Percentiles rank a stretch among this genome's conserved stretches.
phyloP scores from a whole-genome alignment of 2,797 vertebrate genomes.

The Scolopax rusticola region DNA sequence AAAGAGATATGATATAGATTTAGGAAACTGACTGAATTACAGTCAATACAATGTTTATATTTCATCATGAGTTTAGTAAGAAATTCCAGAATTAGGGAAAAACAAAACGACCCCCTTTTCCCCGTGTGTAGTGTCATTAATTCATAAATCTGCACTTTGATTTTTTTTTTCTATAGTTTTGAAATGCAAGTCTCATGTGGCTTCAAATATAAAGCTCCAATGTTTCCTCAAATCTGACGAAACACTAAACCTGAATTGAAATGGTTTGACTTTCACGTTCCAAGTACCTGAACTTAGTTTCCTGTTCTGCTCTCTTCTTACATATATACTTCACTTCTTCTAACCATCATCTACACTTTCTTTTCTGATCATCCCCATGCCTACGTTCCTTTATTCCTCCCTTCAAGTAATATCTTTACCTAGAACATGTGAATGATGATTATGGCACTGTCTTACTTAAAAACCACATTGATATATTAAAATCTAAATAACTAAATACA shows the following conservation, averaged over 20 bases:
- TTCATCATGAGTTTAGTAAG: neutral
- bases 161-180: neutral
- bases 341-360: neutral
- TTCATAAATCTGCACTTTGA: neutral
- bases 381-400: neutral
- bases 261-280: neutral
- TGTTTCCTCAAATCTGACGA: neutral
- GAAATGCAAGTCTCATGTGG: neutral
- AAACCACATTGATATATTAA: neutral
- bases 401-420: neutral
- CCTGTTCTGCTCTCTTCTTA: neutral
- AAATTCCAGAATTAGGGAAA: neutral
- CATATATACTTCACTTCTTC: neutral
- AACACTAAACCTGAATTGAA: neutral
- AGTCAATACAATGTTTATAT: neutral
- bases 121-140: neutral
- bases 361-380: neutral
- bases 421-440: neutral
- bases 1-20: neutral
- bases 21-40: neutral
- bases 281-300: neutral
- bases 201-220: neutral
- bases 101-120: neutral
- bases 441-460: neutral
- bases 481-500: neutral